A percentile compares a stretch with the other conserved stretches of the same genome.
Conservation (phyloP, 2,113 vertebrate genomes). For the Scomber scombrus region DNA sequence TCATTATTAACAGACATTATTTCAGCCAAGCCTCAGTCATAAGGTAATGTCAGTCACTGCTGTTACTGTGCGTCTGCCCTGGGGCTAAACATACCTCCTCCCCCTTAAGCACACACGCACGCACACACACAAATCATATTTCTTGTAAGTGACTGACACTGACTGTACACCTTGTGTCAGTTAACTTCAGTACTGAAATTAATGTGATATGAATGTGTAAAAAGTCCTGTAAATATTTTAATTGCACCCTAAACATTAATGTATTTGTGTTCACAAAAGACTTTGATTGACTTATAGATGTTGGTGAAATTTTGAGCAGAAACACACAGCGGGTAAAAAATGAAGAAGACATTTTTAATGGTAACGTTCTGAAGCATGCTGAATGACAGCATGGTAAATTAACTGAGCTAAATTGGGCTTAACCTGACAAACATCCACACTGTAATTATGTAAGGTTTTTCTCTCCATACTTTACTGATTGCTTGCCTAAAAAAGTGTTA, state of each 20-base stretch:
- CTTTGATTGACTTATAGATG: constrained; percentile 11
- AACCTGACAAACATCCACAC: constrained; percentile 56
- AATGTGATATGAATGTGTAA: constrained; percentile 24
- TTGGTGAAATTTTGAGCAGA: constrained; percentile 5
- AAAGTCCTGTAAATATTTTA: constrained; percentile 30
- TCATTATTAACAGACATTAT: constrained; percentile 34
- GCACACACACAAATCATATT: constrained; percentile 16
- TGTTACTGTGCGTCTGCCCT: constrained; percentile 47
- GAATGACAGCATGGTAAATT: constrained; percentile 57
- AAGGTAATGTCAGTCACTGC: constrained; percentile 61
- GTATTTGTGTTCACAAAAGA: constrained; percentile 1
- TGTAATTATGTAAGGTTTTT: constrained; percentile 54
- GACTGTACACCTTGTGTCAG: constrained; percentile 24
- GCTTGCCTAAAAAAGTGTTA: constrained; percentile 12
- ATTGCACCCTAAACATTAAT: constrained; percentile 27
- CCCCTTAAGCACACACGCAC: background rate
- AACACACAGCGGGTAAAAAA: background rate
- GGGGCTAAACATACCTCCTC: constrained; percentile 26
- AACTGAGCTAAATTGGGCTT: constrained; percentile 54
- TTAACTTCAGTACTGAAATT: constrained; percentile 36
- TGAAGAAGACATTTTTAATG: constrained; percentile 32
- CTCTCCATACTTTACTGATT: constrained; percentile 24
- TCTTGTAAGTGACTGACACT: background rate
- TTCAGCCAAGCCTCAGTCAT: constrained; percentile 49
- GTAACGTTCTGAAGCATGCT: constrained; percentile 26